Evolutionary conservation across 2,888 invertebrate genomes (phyloP).

Genomic region (Tipula lateralis): DNA sequence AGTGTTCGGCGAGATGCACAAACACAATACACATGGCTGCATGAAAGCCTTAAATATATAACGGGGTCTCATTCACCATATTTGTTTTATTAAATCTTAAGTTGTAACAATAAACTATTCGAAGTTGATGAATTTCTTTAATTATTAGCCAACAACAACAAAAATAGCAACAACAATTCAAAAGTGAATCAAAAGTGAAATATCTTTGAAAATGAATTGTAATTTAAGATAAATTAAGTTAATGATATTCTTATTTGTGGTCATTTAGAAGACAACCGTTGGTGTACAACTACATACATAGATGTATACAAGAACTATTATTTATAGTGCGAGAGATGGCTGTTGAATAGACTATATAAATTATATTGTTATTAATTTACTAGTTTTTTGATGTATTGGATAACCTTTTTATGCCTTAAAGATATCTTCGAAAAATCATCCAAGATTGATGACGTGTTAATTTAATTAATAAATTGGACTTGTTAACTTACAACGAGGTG

Average conservation of each 20-base stretch:
- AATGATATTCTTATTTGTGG: constrained; percentile 24
- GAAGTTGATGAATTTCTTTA: neutral
- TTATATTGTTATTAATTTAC: constrained; percentile 1
- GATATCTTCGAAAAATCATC: neutral
- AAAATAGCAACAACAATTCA: neutral
- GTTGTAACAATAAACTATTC: neutral
- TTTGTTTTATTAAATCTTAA: neutral
- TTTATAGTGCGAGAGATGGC: neutral
- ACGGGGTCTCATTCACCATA: neutral
- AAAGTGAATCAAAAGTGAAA: neutral
- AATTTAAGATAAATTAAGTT: constrained; percentile 19
- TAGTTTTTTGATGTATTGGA: neutral
- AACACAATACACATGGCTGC: neutral
- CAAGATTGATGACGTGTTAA: neutral
- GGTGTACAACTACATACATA: neutral
- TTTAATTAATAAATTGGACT: neutral
- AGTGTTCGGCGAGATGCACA: neutral
- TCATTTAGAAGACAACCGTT: constrained; percentile 6
- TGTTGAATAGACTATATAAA: neutral
- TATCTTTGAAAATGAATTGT: constrained; percentile 20
- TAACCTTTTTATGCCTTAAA: neutral
- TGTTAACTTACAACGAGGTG: too few species aligned
- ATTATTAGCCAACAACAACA: constrained; percentile 3
- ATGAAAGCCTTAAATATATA: neutral
- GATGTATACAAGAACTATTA: neutral